Conservation (phyloP, 2,113 vertebrate species). For the Eonycteris spelaea region DNA sequence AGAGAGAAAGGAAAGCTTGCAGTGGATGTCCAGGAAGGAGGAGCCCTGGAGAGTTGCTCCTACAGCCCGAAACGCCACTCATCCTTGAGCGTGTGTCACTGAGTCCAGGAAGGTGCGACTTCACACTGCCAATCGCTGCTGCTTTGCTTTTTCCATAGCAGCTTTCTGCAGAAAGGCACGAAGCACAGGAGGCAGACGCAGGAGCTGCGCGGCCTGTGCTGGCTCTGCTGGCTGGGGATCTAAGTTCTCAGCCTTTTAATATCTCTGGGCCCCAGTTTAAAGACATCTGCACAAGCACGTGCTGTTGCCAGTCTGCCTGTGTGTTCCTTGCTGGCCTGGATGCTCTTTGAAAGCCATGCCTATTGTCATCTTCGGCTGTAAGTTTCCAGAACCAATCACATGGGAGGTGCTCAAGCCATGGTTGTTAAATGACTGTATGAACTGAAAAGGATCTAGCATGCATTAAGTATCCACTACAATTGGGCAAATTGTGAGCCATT, state of each 20-base stretch:
- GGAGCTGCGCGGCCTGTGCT: neutral
- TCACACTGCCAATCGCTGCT: rapidly evolving
- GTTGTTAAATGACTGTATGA: neutral
- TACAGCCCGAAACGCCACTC: neutral
- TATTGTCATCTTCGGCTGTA: neutral
- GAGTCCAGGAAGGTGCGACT: neutral
- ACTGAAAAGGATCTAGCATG: neutral
- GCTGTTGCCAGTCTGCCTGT: neutral
- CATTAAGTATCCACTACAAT: neutral
- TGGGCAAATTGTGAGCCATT: neutral
- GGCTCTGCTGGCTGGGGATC: neutral
- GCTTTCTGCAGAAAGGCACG: neutral
- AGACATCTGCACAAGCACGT: neutral
- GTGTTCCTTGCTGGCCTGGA: neutral
- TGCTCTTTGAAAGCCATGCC: neutral
- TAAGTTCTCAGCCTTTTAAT: neutral
- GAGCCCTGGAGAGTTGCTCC: neutral
- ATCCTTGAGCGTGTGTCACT: neutral
- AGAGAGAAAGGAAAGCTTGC: neutral
- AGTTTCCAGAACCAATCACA: neutral
- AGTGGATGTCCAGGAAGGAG: neutral
- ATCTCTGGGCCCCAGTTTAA: neutral
- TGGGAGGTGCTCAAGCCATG: rapidly evolving
- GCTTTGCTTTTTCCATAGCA: neutral
- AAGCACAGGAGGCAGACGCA: neutral